phyloP scores from a whole-genome alignment of 2,797 vertebrate genomes.

The Buceros bicornis region DNA sequence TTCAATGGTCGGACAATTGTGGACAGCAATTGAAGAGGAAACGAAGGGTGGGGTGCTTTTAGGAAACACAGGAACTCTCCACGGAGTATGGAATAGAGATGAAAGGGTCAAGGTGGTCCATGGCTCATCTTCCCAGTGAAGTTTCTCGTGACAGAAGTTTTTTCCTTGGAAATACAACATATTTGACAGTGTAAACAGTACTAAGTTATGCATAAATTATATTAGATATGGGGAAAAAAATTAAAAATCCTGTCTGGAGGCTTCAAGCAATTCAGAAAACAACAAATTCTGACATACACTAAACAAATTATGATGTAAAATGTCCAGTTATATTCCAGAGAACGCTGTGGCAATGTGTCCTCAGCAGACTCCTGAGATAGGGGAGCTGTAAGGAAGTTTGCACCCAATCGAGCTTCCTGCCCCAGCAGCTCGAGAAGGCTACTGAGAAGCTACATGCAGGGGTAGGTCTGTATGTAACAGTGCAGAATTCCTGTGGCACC shows the following conservation, averaged over 20 bases:
- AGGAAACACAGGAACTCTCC: not conserved
- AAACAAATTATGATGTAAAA: not conserved
- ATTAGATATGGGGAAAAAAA: not conserved
- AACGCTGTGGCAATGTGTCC: not conserved
- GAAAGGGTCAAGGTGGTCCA: not conserved
- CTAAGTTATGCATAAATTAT: not conserved
- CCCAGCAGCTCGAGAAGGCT: not conserved
- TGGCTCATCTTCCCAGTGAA: not conserved
- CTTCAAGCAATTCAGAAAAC: not conserved
- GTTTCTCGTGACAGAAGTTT: not conserved
- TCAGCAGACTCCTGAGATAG: not conserved
- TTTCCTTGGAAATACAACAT: not conserved
- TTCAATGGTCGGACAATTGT: not conserved
- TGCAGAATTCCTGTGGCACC: not conserved
- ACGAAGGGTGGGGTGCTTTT: not conserved
- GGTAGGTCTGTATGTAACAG: not conserved
- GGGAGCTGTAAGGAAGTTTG: not conserved
- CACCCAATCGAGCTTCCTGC: not conserved
- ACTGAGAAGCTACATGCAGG: not conserved
- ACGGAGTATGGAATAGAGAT: not conserved
- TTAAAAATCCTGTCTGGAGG: not conserved
- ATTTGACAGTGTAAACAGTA: not conserved
- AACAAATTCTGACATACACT: not conserved
- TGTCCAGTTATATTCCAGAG: not conserved
- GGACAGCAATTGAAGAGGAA: not conserved